Evolutionary conservation across 2,888 invertebrate genomes (phyloP), one percentile per base, ranked within the genome.

Genomic region (Pheosia gnoma): DNA sequence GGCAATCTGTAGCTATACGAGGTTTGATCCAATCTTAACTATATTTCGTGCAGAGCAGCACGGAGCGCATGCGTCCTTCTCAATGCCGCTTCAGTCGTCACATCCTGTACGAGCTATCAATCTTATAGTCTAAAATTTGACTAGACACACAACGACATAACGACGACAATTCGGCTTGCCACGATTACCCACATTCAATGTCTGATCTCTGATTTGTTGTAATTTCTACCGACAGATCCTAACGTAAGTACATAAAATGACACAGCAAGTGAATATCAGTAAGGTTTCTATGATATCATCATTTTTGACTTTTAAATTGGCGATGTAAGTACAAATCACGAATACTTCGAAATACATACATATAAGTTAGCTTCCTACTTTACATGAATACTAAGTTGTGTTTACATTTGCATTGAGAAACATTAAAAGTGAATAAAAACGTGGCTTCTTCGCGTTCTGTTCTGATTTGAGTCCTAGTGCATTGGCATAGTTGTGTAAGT

Each of bases 271-370:
- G 61, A 65, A 71, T 73, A 69, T 67, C 59, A 51, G 49, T 60
- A 63, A 68, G 56, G 70, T 62, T 68, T 72, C 59, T 70, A 78
- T 85, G 83, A 84, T 83, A 79, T 83, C 62, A 64, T 64, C 58
- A 65, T 63, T 74, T 80, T 75, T 74, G 71, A 76, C 71, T 81
- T 79, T 79, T 75, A 77, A 77, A 75, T 77, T 59, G 70, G 73
- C 71, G 60, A 72, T 67, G 72, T 25, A 25, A 25, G 25, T 57
- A 66, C 66, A 73, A 72, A 70, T 77, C 69, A 74, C 72, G 70
- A 78, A 66, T 71, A 51, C 62, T 36, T 70, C 57, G 60, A 71
- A 71, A 71, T 63, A 63, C 67, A 55, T 63, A 63, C 59, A 55
- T 36, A 45, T 57, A n/a, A 45, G 36, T 5, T 61, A 56, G 75